These are phyloP conservation scores for Halichoeres trimaculatus DNA, from an alignment of 2,113 vertebrate species.

Conservation along the genomic window DNA sequence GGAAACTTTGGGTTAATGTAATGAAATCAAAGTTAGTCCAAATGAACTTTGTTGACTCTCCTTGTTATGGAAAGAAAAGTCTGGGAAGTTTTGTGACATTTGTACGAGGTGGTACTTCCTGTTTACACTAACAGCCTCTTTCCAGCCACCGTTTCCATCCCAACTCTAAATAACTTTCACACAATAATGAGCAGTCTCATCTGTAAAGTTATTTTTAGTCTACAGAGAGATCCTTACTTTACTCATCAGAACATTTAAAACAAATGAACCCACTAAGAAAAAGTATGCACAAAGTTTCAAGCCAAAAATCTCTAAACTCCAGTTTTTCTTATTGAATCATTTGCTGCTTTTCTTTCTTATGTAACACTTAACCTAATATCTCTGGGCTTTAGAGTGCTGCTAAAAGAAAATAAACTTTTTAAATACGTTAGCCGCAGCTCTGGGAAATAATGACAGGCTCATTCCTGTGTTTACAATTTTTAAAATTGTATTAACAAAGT, in stretches of 20 bases:
- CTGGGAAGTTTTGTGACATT: no score
- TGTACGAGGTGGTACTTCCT: no score
- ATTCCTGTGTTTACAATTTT: background rate
- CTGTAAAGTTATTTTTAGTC: background rate
- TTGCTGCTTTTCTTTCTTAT: slow-evolving; percentile 1
- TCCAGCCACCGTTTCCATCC: no score
- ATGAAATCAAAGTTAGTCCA: no score
- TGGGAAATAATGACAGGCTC: background rate
- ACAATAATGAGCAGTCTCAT: background rate
- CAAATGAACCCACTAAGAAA: background rate
- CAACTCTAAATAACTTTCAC: no score
- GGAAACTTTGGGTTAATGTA: no score
- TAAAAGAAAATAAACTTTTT: background rate
- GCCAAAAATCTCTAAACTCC: background rate
- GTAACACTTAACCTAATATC: background rate
- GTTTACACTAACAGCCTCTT: no score
- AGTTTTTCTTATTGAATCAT: background rate
- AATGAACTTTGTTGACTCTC: no score
- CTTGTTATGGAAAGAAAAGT: no score
- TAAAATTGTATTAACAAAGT: background rate
- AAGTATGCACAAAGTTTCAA: background rate
- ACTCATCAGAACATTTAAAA: background rate
- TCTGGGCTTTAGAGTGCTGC: background rate
- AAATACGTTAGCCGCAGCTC: background rate
- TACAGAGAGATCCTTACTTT: background rate